phyloP scores from a whole-genome alignment of 2,113 vertebrate species.

The Odocoileus hemionus region DNA sequence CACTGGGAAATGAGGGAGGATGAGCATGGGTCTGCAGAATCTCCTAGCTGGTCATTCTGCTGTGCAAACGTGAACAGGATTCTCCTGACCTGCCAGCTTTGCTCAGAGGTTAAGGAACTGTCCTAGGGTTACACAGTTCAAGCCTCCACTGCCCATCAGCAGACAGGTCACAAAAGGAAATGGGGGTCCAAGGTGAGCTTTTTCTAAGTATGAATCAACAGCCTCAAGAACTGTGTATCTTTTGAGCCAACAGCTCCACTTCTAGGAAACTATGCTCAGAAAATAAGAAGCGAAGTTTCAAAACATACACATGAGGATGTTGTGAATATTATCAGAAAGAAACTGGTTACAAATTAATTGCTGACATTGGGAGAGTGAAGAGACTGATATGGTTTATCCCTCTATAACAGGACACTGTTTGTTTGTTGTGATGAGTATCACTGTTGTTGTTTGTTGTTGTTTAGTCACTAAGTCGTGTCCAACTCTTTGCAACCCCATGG shows the following conservation, averaged over 20 bases:
- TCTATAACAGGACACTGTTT: neutral
- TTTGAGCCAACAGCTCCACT: neutral
- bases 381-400: no score
- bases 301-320: neutral
- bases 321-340: neutral
- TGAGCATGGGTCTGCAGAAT: neutral
- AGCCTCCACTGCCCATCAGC: neutral
- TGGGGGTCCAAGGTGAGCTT: neutral
- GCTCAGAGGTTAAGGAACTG: neutral
- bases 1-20: neutral
- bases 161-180: neutral
- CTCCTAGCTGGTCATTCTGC: neutral
- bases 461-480: accelerated
- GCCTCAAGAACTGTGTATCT: neutral
- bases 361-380: neutral
- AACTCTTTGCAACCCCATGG: neutral
- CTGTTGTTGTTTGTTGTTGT: neutral
- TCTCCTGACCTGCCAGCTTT: neutral
- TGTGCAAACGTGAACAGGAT: neutral
- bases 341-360: neutral
- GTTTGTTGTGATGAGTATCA: neutral
- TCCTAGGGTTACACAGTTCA: neutral
- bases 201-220: neutral
- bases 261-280: neutral
- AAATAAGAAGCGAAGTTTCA: neutral